Evolutionary conservation across 2,888 invertebrate species (phyloP).

Genomic region (Diaperis boleti): DNA sequence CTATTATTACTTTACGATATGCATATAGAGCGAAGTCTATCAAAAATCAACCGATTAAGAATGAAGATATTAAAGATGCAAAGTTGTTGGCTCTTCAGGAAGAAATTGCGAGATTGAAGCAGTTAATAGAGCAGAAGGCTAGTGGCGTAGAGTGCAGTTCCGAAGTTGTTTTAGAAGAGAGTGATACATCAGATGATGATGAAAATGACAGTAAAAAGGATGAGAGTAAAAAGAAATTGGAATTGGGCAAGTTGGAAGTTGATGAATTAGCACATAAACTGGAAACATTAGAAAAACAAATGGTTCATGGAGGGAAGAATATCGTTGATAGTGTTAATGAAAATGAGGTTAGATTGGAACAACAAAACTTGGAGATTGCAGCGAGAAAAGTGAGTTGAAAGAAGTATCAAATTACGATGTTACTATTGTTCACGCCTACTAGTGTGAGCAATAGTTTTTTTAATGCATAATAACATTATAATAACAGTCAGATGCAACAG

Average conservation of each 20-base stretch:
- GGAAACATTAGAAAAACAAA: slow-evolving; percentile 89
- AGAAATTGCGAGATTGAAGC: slow-evolving; percentile 81
- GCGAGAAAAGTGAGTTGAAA: slow-evolving; percentile 80
- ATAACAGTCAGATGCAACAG: no score
- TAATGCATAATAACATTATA: no score
- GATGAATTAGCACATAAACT: slow-evolving; percentile 84
- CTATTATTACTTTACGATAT: slow-evolving; percentile 92
- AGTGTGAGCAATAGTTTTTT: no score
- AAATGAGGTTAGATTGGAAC: slow-evolving; percentile 90
- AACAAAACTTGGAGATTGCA: slow-evolving; percentile 86
- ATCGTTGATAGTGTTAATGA: slow-evolving; percentile 96
- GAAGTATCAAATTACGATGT: neutral
- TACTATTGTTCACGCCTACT: neutral
- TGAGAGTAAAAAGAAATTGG: slow-evolving; percentile 64
- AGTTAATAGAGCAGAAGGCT: slow-evolving; percentile 60
- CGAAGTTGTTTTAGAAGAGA: slow-evolving; percentile 56
- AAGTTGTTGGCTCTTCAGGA: slow-evolving; percentile 93
- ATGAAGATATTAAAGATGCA: slow-evolving; percentile 99
- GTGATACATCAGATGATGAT: slow-evolving; percentile 50
- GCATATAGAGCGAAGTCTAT: slow-evolving; percentile 98
- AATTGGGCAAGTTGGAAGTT: slow-evolving; percentile 73
- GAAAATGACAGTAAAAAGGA: slow-evolving; percentile 64
- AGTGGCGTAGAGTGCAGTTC: slow-evolving; percentile 61
- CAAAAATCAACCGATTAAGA: slow-evolving; percentile 97
- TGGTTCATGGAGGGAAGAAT: slow-evolving; percentile 94